phyloP scores from a whole-genome alignment of 2,888 invertebrate species.

The Nemapogon koenigi region DNA sequence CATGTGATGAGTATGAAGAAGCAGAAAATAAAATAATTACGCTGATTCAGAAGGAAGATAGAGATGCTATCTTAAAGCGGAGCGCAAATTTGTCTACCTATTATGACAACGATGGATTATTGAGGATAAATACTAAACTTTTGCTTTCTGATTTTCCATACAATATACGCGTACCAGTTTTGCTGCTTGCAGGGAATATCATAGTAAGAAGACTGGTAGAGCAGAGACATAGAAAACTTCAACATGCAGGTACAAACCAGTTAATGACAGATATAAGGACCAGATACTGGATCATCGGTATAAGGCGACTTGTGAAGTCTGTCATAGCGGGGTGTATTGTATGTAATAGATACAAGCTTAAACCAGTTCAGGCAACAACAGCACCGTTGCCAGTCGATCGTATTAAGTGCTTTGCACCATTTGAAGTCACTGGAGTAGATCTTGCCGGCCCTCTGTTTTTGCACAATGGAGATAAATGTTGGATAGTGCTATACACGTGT shows the following conservation, averaged over 20 bases:
- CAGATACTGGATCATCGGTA: slow-evolving; percentile 9
- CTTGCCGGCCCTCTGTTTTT: slow-evolving; percentile 10
- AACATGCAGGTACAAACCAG: slow-evolving; percentile 9
- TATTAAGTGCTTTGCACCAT: not conserved
- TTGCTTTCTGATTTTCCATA: slow-evolving; percentile 1
- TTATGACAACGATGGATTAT: slow-evolving; percentile 3
- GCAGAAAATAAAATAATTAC: slow-evolving; percentile 8
- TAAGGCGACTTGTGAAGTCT: slow-evolving; percentile 2
- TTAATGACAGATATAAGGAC: slow-evolving; percentile 9
- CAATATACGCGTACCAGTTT: slow-evolving; percentile 5
- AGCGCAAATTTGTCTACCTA: slow-evolving; percentile 1
- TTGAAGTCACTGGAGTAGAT: slow-evolving; percentile 13
- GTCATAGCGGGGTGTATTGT: slow-evolving; percentile 5
- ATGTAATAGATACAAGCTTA: slow-evolving; percentile 8
- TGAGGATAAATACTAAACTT: slow-evolving; percentile 9
- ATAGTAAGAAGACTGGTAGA: slow-evolving; percentile 2
- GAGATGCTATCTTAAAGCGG: not conserved
- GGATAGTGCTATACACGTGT: slow-evolving; percentile 12
- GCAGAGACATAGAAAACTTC: slow-evolving; percentile 7
- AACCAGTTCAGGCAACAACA: not conserved
- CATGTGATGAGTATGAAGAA: not conserved
- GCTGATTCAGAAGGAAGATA: slow-evolving; percentile 1
- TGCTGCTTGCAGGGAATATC: slow-evolving; percentile 1
- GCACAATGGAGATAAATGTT: slow-evolving; percentile 6
- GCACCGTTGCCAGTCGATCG: slow-evolving; percentile 8